Evolutionary conservation across 1,140 invertebrate genomes (phyloP).

Genomic region (Drosophila lacteicornis): DNA sequence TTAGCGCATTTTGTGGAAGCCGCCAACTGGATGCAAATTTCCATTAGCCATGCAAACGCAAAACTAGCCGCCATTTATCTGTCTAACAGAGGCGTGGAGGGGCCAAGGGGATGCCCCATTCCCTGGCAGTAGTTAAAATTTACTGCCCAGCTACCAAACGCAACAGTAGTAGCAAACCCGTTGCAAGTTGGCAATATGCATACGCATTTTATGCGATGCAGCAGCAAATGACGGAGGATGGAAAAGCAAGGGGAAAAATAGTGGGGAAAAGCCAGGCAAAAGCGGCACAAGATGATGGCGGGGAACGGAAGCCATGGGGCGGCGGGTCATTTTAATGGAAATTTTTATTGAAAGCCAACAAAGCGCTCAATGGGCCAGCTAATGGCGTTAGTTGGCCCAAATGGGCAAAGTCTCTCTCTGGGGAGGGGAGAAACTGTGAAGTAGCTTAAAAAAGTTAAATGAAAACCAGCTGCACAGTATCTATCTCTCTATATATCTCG

Average conservation of each 20-base stretch:
- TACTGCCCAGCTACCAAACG: slow-evolving; percentile 71
- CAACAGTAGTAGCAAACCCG: slow-evolving; percentile 34
- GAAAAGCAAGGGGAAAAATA: neutral
- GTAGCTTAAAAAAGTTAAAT: slow-evolving; percentile 76
- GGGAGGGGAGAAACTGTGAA: slow-evolving; percentile 44
- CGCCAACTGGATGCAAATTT: slow-evolving; percentile 80
- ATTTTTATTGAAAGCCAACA: slow-evolving; percentile 83
- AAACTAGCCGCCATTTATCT: slow-evolving; percentile 82
- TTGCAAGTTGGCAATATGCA: slow-evolving; percentile 81
- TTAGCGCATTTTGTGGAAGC: slow-evolving; percentile 67
- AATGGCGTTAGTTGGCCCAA: slow-evolving; percentile 77
- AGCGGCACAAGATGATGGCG: neutral
- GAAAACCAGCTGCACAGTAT: slow-evolving; percentile 59
- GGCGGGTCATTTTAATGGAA: slow-evolving; percentile 72
- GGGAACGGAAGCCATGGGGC: slow-evolving; percentile 1
- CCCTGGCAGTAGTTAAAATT: slow-evolving; percentile 78
- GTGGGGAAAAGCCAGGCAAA: neutral
- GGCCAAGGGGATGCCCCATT: slow-evolving; percentile 4
- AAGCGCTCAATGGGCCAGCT: slow-evolving; percentile 80
- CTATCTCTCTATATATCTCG: slow-evolving; percentile 9
- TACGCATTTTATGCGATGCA: slow-evolving; percentile 77
- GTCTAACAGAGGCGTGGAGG: slow-evolving; percentile 59
- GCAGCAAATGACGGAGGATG: slow-evolving; percentile 35
- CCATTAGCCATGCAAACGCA: slow-evolving; percentile 82
- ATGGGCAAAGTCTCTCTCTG: slow-evolving; percentile 39